Conservation (phyloP, 2,888 invertebrate genomes). For the Leucoptera coffeella region DNA sequence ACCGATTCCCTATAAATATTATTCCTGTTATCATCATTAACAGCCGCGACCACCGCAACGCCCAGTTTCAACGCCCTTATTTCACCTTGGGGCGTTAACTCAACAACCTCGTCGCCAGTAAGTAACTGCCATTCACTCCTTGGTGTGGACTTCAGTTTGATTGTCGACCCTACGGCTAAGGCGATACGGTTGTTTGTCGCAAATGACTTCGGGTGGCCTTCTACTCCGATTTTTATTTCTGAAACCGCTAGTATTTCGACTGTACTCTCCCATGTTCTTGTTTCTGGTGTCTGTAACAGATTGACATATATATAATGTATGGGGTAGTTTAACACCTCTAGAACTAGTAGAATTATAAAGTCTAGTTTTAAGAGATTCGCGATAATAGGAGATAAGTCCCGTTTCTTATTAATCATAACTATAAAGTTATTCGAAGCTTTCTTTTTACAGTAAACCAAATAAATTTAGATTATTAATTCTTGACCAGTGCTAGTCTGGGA, state of each 20-base stretch:
- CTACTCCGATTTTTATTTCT: constrained; percentile 26
- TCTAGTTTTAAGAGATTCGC: too few relatives aligned
- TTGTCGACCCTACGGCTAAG: constrained; percentile 21
- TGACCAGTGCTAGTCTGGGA: too few relatives aligned
- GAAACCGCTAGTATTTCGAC: constrained; percentile 35
- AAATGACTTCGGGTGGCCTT: constrained; percentile 18
- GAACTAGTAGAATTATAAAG: too few relatives aligned
- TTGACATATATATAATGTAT: not conserved
- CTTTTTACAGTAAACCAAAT: too few relatives aligned
- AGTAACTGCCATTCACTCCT: constrained; percentile 16
- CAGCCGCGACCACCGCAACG: constrained; percentile 24
- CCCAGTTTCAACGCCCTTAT: constrained; percentile 22
- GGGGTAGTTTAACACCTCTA: too few relatives aligned
- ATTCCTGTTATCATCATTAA: constrained; percentile 33
- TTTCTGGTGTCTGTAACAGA: constrained; percentile 23
- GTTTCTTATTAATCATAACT: too few relatives aligned
- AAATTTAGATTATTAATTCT: too few relatives aligned
- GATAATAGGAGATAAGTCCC: too few relatives aligned
- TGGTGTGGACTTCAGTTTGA: constrained; percentile 25
- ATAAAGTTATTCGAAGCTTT: too few relatives aligned
- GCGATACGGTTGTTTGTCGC: constrained; percentile 20
- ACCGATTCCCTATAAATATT: constrained; percentile 34
- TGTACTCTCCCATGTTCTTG: constrained; percentile 37
- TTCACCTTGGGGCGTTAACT: constrained; percentile 22
- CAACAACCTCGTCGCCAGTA: constrained; percentile 16